Conservation (phyloP, 2,113 vertebrate genomes). For the Daboia siamensis region DNA sequence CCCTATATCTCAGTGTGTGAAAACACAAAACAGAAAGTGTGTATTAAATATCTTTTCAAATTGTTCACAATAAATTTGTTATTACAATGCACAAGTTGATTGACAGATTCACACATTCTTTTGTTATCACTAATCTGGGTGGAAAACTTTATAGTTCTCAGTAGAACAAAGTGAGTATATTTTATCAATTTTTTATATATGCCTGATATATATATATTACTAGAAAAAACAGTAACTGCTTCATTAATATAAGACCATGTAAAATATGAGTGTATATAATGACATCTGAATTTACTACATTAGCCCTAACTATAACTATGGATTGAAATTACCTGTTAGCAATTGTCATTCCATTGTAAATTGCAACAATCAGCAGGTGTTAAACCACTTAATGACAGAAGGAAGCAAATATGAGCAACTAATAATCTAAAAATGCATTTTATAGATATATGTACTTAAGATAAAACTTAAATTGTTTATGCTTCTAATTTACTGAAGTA, state of each 20-base stretch:
- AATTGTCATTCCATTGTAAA: slow-evolving; percentile 15
- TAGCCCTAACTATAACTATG: slow-evolving; percentile 21
- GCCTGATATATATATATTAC: neutral
- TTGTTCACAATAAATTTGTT: neutral
- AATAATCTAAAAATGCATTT: neutral
- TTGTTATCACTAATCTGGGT: neutral
- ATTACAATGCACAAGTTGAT: neutral
- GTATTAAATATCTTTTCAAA: slow-evolving; percentile 9
- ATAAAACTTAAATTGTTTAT: neutral
- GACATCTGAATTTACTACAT: neutral
- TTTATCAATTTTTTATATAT: neutral
- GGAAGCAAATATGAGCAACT: neutral
- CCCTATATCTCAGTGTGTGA: neutral
- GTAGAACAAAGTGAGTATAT: neutral
- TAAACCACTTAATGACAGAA: slow-evolving; percentile 23
- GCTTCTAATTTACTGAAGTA: neutral
- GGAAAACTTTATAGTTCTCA: neutral
- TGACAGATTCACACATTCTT: neutral
- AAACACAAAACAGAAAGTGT: neutral
- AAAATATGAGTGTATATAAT: neutral
- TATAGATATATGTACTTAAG: neutral
- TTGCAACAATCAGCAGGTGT: slow-evolving; percentile 13
- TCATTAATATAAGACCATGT: neutral
- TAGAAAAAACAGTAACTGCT: neutral
- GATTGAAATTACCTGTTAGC: slow-evolving; percentile 11